Evolutionary conservation across 2,888 invertebrate species (phyloP), one percentile per base, ranked within the genome.

Genomic region (Dicroscelio sp.): DNA sequence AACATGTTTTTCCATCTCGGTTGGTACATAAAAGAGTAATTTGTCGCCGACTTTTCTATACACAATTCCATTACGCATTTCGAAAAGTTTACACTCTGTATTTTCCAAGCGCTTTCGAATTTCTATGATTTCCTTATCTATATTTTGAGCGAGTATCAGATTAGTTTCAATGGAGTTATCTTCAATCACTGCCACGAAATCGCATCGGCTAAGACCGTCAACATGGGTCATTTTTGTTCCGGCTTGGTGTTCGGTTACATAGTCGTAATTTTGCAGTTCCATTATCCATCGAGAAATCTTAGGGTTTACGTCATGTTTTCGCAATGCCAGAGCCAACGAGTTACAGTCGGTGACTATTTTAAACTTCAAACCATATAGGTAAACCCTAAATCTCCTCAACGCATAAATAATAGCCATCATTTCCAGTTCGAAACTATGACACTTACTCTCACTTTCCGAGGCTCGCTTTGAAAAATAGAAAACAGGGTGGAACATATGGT

Each of bases 311-410:
- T 67, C 52, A 25, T 35, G 31, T 12, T 80, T 80, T 80, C 55
- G 65, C n/a, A 80, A 17, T 1, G 79, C 80, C 12, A 80, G 25
- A 33, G 79, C 31, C 23, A 79, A 65, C 0, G 80, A 43, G 31
- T 79, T 79, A n/a, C 78, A 78, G 23, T 79, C 80, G 20, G 52
- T 79, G 0, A 80, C 52, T 12, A 80, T 67, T 33, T 67, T 67
- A 3, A 80, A 80, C 27, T 52, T 52, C 5, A 80, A 33, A 0
- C 67, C 79, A 20, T 80, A 25, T 31, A 80, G 30, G 23, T 80
- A 78, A 1, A 63, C 43, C 3, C 78, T 6, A 33, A 80, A 80
- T 33, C 67, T 0, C 33, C 17, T n/a, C n/a, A 80, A 35, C 5
- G 79, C 79, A 5, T 80, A 80, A 10, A 80, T 67, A 1, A 80